These are phyloP conservation scores for Vollenhovia emeryi DNA, from an alignment of 1,140 invertebrate species.

Conservation along the genomic window DNA sequence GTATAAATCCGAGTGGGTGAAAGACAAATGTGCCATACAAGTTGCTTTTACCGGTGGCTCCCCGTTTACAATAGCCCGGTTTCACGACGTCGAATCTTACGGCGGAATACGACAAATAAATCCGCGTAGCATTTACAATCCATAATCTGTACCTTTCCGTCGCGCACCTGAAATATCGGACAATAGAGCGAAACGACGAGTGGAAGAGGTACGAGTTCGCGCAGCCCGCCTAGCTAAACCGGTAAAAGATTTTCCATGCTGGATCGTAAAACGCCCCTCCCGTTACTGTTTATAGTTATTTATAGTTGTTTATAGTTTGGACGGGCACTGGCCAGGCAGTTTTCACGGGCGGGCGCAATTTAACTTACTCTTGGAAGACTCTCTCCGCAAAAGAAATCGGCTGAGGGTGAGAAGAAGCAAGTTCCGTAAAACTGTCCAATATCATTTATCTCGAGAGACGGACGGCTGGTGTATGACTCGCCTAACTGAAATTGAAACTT, in stretches of 20 bases:
- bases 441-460: constrained; percentile 52
- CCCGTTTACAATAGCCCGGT: background rate
- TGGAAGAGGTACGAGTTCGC: background rate
- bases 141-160: constrained; percentile 32
- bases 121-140: constrained; percentile 34
- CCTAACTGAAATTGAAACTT: constrained; percentile 56
- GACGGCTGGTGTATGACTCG: constrained; percentile 39
- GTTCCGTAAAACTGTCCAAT: constrained; percentile 49
- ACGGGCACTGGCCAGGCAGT: constrained; percentile 19
- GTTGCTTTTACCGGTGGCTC: background rate
- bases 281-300: constrained; percentile 28
- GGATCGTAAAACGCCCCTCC: constrained; percentile 37
- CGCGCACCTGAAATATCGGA: constrained; percentile 45
- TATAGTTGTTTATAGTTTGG: constrained; percentile 50
- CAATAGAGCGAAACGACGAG: constrained; percentile 33
- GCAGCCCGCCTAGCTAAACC: background rate
- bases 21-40: constrained; percentile 15
- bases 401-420: background rate
- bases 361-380: constrained; percentile 51
- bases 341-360: constrained; percentile 33
- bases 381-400: constrained; percentile 25
- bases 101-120: constrained; percentile 43
- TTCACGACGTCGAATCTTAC: constrained; percentile 27
- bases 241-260: constrained; percentile 49
- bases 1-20: constrained; percentile 4